These are phyloP conservation scores for Sipha maydis DNA, from an alignment of 2,888 invertebrate genomes.

Conservation along the genomic window DNA sequence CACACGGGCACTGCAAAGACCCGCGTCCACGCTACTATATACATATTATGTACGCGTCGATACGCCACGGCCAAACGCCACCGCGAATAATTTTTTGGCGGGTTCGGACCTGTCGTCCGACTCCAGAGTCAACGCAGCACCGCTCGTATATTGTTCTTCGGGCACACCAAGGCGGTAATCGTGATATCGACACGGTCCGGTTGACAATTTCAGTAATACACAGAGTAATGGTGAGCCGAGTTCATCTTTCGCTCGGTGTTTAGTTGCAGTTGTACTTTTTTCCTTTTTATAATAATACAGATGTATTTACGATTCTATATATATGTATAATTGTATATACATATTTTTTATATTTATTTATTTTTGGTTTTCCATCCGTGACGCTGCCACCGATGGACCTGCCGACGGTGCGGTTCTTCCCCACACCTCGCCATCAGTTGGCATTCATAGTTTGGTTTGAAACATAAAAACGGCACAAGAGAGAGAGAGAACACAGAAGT, in stretches of 20 bases:
- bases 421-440: background rate
- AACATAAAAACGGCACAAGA: slow-evolving; percentile 27
- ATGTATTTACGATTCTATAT: slow-evolving; percentile 28
- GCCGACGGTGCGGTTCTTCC: slow-evolving; percentile 16
- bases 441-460: slow-evolving; percentile 35
- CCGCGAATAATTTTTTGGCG: slow-evolving; percentile 43
- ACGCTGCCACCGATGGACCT: slow-evolving; percentile 57
- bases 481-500: slow-evolving; percentile 34
- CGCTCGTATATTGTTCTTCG: slow-evolving; percentile 36
- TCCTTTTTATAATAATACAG: slow-evolving; percentile 15
- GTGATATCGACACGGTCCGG: slow-evolving; percentile 54
- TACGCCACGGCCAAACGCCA: background rate
- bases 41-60: background rate
- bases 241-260: slow-evolving; percentile 58
- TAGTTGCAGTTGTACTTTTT: slow-evolving; percentile 53
- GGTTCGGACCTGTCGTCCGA: slow-evolving; percentile 21
- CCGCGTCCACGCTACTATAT: slow-evolving; percentile 15
- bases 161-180: slow-evolving; percentile 4
- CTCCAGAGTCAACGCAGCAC: background rate
- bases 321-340: slow-evolving; percentile 25
- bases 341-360: slow-evolving; percentile 58
- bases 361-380: slow-evolving; percentile 60
- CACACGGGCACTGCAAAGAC: background rate
- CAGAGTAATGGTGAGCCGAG: slow-evolving; percentile 35
- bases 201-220: slow-evolving; percentile 41